Percentiles rank a stretch among this genome's conserved stretches.
Evolutionary conservation across 2,888 invertebrate genomes (phyloP).

Genomic region (Drosophila robusta): DNA sequence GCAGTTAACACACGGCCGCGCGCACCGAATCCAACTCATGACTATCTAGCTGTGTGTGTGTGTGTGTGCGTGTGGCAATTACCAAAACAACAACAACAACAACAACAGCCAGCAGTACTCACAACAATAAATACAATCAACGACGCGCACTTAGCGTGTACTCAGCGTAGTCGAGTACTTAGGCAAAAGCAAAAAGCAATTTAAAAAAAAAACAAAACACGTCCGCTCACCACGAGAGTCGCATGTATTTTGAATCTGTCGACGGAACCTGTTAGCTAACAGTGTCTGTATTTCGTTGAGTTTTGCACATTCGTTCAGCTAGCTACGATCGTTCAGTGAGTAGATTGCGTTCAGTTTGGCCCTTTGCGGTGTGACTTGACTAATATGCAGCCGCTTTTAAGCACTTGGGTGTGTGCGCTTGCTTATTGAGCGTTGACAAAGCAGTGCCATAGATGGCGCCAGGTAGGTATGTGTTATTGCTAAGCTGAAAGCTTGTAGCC

Average conservation of each 20-base stretch:
- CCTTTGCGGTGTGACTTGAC: not conserved
- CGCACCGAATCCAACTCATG: constrained; percentile 49
- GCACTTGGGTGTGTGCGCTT: not conserved
- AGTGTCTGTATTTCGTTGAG: constrained; percentile 24
- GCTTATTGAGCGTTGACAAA: not conserved
- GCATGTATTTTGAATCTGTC: constrained; percentile 54
- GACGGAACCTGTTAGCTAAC: constrained; percentile 30
- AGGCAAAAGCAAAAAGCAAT: constrained; percentile 36
- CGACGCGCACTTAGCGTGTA: constrained; percentile 54
- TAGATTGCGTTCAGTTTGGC: constrained; percentile 7
- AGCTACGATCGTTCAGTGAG: constrained; percentile 28
- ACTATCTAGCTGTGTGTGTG: constrained; percentile 20
- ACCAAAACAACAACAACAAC: constrained; percentile 61
- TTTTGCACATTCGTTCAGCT: constrained; percentile 15
- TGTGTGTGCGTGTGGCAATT: constrained; percentile 54
- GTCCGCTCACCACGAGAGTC: constrained; percentile 67
- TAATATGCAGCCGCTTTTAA: not conserved
- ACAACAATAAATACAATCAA: constrained; percentile 55
- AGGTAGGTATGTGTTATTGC: not conserved
- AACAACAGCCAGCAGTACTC: constrained; percentile 31
- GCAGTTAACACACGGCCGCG: constrained; percentile 33
- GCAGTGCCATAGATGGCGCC: constrained; percentile 1
- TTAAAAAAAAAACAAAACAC: constrained; percentile 53
- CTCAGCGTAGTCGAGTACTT: constrained; percentile 34
- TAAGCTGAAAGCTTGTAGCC: not conserved